Evolutionary conservation across 1,140 invertebrate species (phyloP).

Genomic region (Leptinotarsa lineolata): DNA sequence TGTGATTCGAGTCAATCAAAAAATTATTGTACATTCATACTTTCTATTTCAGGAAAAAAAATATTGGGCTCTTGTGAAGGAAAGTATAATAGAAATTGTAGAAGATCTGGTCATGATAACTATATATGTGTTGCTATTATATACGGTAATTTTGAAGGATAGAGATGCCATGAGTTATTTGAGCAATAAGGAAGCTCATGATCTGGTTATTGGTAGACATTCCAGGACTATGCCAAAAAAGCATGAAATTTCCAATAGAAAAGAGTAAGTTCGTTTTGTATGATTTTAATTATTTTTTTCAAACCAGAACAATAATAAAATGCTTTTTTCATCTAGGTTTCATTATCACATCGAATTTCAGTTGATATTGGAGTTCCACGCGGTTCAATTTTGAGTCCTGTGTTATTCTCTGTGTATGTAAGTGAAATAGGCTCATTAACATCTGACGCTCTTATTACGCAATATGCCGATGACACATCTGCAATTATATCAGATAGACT

Average conservation of each 20-base stretch:
- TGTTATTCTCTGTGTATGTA: too few relatives aligned
- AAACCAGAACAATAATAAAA: too few relatives aligned
- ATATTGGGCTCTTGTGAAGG: slow-evolving; percentile 26
- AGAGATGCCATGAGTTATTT: slow-evolving; percentile 30
- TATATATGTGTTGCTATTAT: slow-evolving; percentile 42
- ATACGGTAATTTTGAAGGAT: slow-evolving; percentile 39
- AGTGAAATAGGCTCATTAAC: too few relatives aligned
- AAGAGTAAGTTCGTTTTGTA: slow-evolving; percentile 23
- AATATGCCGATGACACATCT: too few relatives aligned
- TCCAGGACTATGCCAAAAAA: slow-evolving; percentile 1
- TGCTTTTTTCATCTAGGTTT: too few relatives aligned
- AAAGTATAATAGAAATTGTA: slow-evolving; percentile 34
- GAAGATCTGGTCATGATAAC: slow-evolving; percentile 44
- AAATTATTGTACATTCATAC: neutral
- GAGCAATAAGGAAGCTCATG: slow-evolving; percentile 32
- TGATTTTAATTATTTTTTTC: too few relatives aligned
- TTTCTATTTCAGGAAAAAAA: slow-evolving; percentile 26
- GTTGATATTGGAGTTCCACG: too few relatives aligned
- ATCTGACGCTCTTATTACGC: too few relatives aligned
- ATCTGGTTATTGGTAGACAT: slow-evolving; percentile 28
- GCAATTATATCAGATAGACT: too few relatives aligned
- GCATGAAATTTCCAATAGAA: slow-evolving; percentile 23
- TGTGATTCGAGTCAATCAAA: too few relatives aligned
- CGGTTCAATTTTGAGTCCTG: too few relatives aligned
- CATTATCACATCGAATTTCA: too few relatives aligned